Base-by-base conservation (phyloP, 2,888 invertebrate genomes). In the Sinohyriopsis cumingii region DNA sequence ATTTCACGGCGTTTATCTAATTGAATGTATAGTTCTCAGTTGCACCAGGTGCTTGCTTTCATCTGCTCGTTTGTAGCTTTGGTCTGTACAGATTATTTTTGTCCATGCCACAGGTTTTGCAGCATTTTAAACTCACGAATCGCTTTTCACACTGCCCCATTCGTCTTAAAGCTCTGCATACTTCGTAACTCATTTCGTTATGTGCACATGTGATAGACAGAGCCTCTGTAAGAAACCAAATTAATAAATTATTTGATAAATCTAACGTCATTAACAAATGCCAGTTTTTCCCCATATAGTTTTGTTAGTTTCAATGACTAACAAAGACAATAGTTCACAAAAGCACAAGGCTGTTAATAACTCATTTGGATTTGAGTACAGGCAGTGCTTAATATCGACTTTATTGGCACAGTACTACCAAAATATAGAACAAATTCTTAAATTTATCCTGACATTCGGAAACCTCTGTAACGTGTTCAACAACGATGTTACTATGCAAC, bases 111-210 rank as follows among this genome's bases (percentile, higher is more conserved):
- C 88, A 88, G 9, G 87, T 87, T 70, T 81, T 78, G 76, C 88
- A 88, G 70, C 88, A 88, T 64, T 87, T 87, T 63, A 83, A 69
- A 56, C 82, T 81, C 22, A 88, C 85, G 69, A 85, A 86, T 45
- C 83, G 78, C 59, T 85, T 83, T n/a, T 81, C 73, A 75, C 88
- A 88, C 62, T 85, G 84, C 22, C 84, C 84, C 77, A 85, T 80
- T 55, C 75, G 78, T 68, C 82, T 78, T 63, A 88, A 76, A 64
- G 82, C 82, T n/a, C 80, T 75, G 71, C 88, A 88, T 22, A 88
- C 82, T 54, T 76, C 72, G 67, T 80, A 81, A 63, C 82, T 85
- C 82, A 87, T 84, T 67, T 84, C 81, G 73, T 88, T 85, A 19
- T 77, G 71, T 24, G 74, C 78, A 78, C 88, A 88, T 18, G 72